These are phyloP conservation scores for Salvator merianae DNA, from an alignment of 2,113 vertebrate species.

Conservation along the genomic window DNA sequence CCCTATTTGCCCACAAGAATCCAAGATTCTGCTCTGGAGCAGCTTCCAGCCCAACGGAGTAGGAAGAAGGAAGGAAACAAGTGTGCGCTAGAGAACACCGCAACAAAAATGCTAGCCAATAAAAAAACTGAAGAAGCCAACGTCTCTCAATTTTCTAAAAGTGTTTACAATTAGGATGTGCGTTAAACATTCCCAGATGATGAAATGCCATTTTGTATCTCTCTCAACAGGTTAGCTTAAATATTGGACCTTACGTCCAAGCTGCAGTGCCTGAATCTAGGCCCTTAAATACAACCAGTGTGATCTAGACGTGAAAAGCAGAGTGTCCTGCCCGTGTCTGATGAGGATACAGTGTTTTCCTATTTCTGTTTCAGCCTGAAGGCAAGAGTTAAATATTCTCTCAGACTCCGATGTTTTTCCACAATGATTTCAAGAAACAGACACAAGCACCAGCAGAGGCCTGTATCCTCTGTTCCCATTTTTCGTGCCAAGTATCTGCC, in stretches of 20 bases:
- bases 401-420: background rate
- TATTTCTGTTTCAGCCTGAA: background rate
- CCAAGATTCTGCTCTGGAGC: background rate
- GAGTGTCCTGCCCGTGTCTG: background rate
- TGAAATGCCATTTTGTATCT: background rate
- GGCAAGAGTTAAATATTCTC: background rate
- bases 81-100: background rate
- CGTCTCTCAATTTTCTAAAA: background rate
- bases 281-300: background rate
- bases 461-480: background rate
- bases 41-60: background rate
- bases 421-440: background rate
- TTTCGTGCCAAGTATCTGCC: slow-evolving; percentile 8
- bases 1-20: background rate
- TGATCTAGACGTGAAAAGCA: background rate
- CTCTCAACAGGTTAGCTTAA: background rate
- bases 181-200: background rate
- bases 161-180: background rate
- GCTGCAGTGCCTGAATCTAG: background rate
- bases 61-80: background rate
- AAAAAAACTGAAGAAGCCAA: background rate
- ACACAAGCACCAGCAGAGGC: background rate
- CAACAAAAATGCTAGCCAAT: too few relatives aligned
- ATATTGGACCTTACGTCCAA: background rate
- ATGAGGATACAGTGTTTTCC: background rate